These are phyloP conservation scores for Limosa lapponica DNA, from an alignment of 2,797 vertebrate species.

Conservation along the genomic window DNA sequence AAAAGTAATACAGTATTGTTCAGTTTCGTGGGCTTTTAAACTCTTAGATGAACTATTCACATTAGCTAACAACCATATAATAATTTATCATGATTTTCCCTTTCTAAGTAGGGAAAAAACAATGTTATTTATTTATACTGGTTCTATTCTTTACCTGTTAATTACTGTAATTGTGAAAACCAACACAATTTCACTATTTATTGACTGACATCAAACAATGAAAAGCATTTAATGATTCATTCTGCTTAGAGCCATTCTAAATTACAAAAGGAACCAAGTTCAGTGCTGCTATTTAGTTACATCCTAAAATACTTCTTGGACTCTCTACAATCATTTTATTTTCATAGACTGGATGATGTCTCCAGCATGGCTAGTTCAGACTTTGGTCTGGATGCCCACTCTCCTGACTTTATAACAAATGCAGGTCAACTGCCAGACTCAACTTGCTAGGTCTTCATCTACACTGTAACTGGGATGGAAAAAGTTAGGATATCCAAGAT, in stretches of 20 bases:
- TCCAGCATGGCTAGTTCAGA: background rate
- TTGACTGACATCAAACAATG: background rate
- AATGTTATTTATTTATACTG: background rate
- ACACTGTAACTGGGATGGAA: background rate
- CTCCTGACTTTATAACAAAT: background rate
- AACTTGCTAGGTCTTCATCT: background rate
- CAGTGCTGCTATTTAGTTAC: background rate
- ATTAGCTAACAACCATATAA: background rate
- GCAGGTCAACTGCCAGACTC: background rate
- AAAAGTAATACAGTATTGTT: background rate
- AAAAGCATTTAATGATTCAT: background rate
- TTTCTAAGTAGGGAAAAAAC: background rate
- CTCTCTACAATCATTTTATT: background rate
- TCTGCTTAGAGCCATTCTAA: background rate
- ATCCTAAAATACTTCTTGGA: background rate
- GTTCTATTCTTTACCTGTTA: background rate
- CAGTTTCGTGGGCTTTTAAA: background rate
- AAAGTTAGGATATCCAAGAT: background rate
- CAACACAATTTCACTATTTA: background rate
- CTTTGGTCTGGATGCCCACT: background rate
- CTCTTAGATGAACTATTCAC: background rate
- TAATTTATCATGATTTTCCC: background rate
- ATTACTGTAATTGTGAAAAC: background rate
- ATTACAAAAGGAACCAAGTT: background rate
- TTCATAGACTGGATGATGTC: background rate